Percentiles rank a stretch among this genome's conserved stretches.
Conservation (phyloP, 2,113 vertebrate genomes). For the Apeltes quadracus region DNA sequence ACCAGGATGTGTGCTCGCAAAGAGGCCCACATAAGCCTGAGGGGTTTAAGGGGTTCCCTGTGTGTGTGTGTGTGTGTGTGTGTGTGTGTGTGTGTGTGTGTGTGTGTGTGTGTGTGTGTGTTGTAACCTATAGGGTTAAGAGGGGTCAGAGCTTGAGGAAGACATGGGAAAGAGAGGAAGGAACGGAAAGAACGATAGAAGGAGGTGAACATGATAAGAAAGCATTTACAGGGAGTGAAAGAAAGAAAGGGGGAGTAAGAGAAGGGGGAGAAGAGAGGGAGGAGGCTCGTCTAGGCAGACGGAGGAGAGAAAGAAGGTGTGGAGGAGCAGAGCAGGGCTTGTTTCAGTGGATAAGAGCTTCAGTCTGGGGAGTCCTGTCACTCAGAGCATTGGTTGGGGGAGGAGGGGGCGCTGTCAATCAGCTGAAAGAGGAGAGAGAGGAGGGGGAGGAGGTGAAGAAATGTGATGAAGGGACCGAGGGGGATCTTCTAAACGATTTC, state of each 20-base stretch:
- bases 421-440: constrained; percentile 44
- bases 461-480: constrained; percentile 54
- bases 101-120: constrained; percentile 30
- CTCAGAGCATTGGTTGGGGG: constrained; percentile 60
- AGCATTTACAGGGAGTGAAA: constrained; percentile 43
- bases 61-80: constrained; percentile 18
- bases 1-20: constrained; percentile 48
- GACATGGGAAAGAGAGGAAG: constrained; percentile 48
- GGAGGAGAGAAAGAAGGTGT: constrained; percentile 55
- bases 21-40: constrained; percentile 70
- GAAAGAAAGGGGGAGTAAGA: constrained; percentile 26
- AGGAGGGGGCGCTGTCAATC: constrained; percentile 72
- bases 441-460: constrained; percentile 45
- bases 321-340: constrained; percentile 63
- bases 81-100: constrained; percentile 30
- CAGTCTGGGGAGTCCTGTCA: constrained; percentile 79
- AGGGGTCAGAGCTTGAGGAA: constrained; percentile 65
- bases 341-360: constrained; percentile 74
- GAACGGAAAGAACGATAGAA: constrained; percentile 19
- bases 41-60: constrained; percentile 67
- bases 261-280: constrained; percentile 1
- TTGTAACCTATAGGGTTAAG: constrained; percentile 70
- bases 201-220: constrained; percentile 52
- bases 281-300: constrained; percentile 40
- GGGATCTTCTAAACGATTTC: constrained; percentile 75